phyloP scores from a whole-genome alignment of 23 tunicate species.

The Trididemnum clinides region DNA sequence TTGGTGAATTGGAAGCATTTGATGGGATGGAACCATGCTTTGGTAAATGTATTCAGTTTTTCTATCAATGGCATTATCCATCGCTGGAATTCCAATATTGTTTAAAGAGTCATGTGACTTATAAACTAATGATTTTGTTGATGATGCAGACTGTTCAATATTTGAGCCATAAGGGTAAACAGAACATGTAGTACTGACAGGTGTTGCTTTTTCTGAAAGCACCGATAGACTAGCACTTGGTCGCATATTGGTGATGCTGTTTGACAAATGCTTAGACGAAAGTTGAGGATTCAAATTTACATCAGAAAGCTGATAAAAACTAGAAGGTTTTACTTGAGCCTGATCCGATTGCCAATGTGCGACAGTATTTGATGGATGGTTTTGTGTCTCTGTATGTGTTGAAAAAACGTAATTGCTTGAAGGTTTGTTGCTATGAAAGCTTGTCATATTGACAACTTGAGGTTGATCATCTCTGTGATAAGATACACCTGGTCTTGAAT shows the following conservation, averaged over 20 bases:
- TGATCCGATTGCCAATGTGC: not conserved
- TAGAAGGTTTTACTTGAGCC: too few species aligned
- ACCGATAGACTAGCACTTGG: not conserved
- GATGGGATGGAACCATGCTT: not conserved
- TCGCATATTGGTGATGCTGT: not conserved
- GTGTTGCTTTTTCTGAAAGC: not conserved
- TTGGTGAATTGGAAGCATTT: not conserved
- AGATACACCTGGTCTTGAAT: too few species aligned
- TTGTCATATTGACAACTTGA: too few species aligned
- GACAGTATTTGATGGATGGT: not conserved
- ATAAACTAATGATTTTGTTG: not conserved
- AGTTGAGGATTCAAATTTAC: too few species aligned
- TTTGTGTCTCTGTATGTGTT: not conserved
- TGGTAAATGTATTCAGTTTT: slow-evolving; percentile 9
- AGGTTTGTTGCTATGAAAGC: too few species aligned
- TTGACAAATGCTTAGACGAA: too few species aligned
- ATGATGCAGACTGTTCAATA: not conserved
- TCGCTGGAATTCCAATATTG: not conserved
- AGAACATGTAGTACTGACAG: not conserved
- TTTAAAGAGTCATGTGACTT: slow-evolving; percentile 1
- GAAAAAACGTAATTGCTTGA: too few species aligned
- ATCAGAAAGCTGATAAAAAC: too few species aligned
- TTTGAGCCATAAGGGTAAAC: not conserved
- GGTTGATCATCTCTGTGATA: too few species aligned
- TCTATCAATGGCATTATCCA: not conserved